Evolutionary conservation across 2,113 vertebrate species (phyloP).

Genomic region (Isurus oxyrinchus): DNA sequence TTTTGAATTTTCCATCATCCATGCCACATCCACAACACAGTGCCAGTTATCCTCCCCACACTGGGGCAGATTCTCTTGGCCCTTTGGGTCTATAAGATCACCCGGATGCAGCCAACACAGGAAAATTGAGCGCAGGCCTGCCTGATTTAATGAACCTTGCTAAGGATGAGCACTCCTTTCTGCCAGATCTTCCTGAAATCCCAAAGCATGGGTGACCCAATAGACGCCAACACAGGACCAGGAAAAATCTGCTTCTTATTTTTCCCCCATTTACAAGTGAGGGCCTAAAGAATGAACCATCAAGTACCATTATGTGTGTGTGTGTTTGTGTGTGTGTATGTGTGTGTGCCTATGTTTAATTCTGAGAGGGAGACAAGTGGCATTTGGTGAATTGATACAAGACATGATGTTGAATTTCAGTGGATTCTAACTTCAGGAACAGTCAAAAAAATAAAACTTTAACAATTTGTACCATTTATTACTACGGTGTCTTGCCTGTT

Average conservation of each 20-base stretch:
- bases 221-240: not conserved
- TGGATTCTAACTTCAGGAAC: not conserved
- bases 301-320: no score
- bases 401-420: not conserved
- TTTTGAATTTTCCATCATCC: not conserved
- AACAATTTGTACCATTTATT: conserved; percentile 2
- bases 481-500: not conserved
- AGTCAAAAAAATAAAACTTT: conserved; percentile 11
- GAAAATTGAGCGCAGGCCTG: not conserved
- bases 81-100: not conserved
- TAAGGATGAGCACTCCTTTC: not conserved
- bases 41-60: no score
- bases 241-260: not conserved
- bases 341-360: not conserved
- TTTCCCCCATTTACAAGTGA: not conserved
- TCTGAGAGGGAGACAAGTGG: not conserved
- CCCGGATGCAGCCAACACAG: no score
- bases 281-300: not conserved
- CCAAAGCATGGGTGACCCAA: not conserved
- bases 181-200: not conserved
- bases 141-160: not conserved
- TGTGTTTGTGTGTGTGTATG: not conserved
- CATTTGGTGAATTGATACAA: not conserved
- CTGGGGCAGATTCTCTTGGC: not conserved
- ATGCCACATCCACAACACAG: not conserved